Evolutionary conservation across 92 coral and sea anemone genomes (phyloP).

Genomic region (Palythoa grandiflora): DNA sequence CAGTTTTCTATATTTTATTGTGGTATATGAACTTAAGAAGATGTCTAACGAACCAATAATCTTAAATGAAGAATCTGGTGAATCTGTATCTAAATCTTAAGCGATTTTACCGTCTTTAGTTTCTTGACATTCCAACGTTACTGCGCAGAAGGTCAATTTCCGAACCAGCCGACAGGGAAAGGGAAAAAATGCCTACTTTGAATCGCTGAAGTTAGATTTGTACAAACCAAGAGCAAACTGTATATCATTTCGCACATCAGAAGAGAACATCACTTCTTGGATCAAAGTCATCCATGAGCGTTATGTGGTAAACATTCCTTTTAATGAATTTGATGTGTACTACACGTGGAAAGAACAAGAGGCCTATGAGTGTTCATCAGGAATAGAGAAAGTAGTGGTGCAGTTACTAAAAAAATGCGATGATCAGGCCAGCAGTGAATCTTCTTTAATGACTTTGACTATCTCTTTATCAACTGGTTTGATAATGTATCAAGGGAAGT

Average conservation of each 20-base stretch:
- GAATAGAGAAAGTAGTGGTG: slow-evolving; percentile 7
- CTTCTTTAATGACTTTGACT: not conserved
- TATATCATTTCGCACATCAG: slow-evolving; percentile 16
- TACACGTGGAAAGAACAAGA: slow-evolving; percentile 31
- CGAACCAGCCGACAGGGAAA: slow-evolving; percentile 6
- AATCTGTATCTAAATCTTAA: not conserved
- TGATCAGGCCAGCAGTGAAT: not conserved
- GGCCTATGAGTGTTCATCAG: slow-evolving; percentile 19
- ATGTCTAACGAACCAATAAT: slow-evolving; percentile 29
- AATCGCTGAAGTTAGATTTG: slow-evolving; percentile 9
- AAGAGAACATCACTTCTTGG: slow-evolving; percentile 14
- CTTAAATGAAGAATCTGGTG: not conserved
- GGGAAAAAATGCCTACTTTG: slow-evolving; percentile 17
- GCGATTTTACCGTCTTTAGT: too few species aligned
- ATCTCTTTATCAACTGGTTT: slow-evolving; percentile 26
- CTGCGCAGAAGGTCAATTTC: not conserved
- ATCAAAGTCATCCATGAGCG: slow-evolving; percentile 4
- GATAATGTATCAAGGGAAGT: slow-evolving; percentile 31
- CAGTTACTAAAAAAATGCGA: slow-evolving; percentile 14
- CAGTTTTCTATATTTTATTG: not conserved
- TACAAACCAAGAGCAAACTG: slow-evolving; percentile 30
- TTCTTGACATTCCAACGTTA: slow-evolving; percentile 2
- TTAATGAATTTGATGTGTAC: not conserved
- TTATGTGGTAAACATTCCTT: slow-evolving; percentile 10
- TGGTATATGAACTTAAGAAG: not conserved